These are phyloP conservation scores for Papio anubis DNA, from an alignment of 2,113 vertebrate genomes.

Conservation along the genomic window DNA sequence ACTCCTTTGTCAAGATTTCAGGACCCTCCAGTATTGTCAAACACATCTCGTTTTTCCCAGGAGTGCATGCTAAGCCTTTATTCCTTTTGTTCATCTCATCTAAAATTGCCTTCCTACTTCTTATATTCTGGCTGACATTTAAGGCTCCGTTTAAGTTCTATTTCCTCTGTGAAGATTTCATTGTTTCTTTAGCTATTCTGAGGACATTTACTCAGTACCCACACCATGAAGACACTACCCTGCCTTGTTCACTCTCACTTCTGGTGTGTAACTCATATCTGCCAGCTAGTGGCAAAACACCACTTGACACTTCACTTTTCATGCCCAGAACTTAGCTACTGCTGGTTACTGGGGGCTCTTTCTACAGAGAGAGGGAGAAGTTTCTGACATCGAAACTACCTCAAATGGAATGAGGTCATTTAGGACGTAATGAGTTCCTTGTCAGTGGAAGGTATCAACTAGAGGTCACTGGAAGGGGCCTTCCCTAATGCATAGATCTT, in stretches of 20 bases:
- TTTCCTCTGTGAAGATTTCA: neutral
- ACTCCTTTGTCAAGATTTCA: neutral
- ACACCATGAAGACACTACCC: neutral
- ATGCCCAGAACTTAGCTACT: neutral
- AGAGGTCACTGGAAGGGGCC: neutral
- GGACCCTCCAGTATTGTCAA: neutral
- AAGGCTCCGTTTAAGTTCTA: neutral
- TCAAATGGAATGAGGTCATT: neutral
- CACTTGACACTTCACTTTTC: neutral
- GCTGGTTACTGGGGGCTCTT: neutral
- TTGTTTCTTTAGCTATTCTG: conserved; percentile 17
- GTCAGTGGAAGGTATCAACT: neutral
- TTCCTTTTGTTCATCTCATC: neutral
- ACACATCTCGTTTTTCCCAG: neutral
- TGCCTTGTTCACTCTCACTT: neutral
- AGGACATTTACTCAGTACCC: neutral
- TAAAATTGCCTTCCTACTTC: neutral
- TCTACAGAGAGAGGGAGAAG: neutral
- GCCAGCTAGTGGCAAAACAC: neutral
- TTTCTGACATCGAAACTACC: neutral
- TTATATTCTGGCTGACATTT: conserved; percentile 50
- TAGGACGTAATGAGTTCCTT: neutral
- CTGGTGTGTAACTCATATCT: neutral
- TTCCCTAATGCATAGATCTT: neutral
- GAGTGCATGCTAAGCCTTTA: neutral